Evolutionary conservation across 2,113 vertebrate species (phyloP), one percentile per base, ranked within the genome.

Genomic region (Callipepla squamata): DNA sequence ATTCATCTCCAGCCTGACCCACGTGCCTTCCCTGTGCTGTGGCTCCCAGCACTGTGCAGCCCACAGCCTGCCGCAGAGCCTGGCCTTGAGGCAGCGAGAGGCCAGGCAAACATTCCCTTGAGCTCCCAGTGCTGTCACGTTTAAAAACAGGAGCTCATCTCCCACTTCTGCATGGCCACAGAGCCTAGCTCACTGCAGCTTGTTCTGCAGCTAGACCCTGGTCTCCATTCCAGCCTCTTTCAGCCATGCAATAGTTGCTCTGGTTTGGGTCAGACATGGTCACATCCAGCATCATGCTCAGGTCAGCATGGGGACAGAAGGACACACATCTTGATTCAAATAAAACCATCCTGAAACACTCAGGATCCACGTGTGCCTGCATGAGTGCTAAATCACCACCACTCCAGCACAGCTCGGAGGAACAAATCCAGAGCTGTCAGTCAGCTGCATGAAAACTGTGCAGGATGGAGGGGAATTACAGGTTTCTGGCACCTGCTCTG

Each of bases 381-480:
- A n/a, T 5, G 14, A 90, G 45, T 47, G 45, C 42, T 62, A 59
- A 74, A 89, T 59, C 1, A 1, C 51, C 66, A 59, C 2, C 26
- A 53, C 51, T 30, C 6, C 44, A 84, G 69, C 42, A 77, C 1
- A 10, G 51, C 34, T 61, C 23, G 12, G 18, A 66, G 5, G 68
- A 89, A 79, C 30, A 80, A 63, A 69, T 53, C 7, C 32, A 75
- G 50, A 59, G 22, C 80, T 80, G 68, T 6, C 25, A 74, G 55
- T 87, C 78, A 12, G 16, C 66, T 32, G 18, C 14, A 26, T 0
- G 17, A 85, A 85, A 94, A 88, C 25, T 62, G 61, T 68, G 67
- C 59, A 32, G 23, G 66, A 77, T 30, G 21, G 59, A 91, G 32
- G 44, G 88, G 79, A 92, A 92, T 36, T 23, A 57, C 50, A 70